Conservation (phyloP, 1,140 invertebrate species). For the Propsilocerus akamusi region DNA sequence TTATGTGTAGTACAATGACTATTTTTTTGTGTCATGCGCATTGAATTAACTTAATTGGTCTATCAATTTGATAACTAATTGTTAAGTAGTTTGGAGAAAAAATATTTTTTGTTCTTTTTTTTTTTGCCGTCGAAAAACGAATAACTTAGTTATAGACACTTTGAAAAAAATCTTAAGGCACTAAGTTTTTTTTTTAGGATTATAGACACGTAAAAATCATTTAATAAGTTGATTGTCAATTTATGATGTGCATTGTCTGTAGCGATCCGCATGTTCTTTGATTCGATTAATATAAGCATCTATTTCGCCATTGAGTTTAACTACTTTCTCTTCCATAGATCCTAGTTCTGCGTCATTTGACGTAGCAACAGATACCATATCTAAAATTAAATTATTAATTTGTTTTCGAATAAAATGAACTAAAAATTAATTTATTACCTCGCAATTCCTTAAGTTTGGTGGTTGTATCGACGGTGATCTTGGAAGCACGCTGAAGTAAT, state of each 20-base stretch:
- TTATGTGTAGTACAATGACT: too few species aligned
- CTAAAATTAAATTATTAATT: constrained; percentile 6
- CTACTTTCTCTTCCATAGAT: constrained; percentile 26
- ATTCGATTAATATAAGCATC: constrained; percentile 30
- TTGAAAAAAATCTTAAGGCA: too few species aligned
- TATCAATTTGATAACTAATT: too few species aligned
- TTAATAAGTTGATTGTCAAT: too few species aligned
- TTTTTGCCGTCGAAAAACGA: too few species aligned
- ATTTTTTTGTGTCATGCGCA: too few species aligned
- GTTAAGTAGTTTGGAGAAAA: too few species aligned
- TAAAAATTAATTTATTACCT: constrained; percentile 19
- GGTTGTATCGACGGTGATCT: constrained; percentile 53
- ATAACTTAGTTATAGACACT: too few species aligned
- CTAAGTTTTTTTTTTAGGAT: too few species aligned
- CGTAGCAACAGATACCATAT: constrained; percentile 30
- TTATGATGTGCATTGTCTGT: constrained; percentile 28
- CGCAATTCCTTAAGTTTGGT: constrained; percentile 52
- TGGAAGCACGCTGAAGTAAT: constrained; percentile 51
- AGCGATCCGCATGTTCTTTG: constrained; percentile 29
- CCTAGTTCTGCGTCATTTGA: constrained; percentile 27
- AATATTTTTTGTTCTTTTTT: too few species aligned
- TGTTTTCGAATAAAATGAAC: background rate
- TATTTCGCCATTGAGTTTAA: constrained; percentile 29
- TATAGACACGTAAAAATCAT: too few species aligned
- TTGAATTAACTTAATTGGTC: too few species aligned